phyloP scores from a whole-genome alignment of 2,797 vertebrate genomes.

The Sebastes vulpes region DNA sequence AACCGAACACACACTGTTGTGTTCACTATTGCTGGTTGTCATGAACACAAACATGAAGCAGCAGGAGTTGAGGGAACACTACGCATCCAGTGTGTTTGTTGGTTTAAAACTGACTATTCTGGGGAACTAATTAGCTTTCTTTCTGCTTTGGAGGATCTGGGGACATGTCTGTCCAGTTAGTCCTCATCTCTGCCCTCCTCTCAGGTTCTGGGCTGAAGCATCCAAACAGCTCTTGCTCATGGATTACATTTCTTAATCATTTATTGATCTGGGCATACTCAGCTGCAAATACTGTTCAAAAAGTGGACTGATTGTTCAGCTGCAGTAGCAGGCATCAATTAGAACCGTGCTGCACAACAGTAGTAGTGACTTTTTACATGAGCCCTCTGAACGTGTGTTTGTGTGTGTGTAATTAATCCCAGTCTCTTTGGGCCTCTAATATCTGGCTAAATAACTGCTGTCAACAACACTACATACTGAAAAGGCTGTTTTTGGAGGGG shows the following conservation, averaged over 20 bases:
- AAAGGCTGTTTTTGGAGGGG: background rate
- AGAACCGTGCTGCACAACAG: background rate
- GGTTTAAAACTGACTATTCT: too few species aligned
- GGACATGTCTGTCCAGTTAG: background rate
- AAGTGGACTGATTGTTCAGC: background rate
- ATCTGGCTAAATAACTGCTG: conserved; percentile 34
- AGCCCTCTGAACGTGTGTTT: background rate
- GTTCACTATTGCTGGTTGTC: background rate
- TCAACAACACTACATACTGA: conserved; percentile 16
- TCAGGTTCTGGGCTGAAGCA: background rate
- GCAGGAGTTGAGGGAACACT: too few species aligned
- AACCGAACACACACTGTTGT: background rate
- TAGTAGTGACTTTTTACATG: background rate
- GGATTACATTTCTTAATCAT: conserved; percentile 9
- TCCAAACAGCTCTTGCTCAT: background rate
- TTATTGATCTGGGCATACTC: conserved; percentile 22
- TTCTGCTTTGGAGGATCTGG: background rate
- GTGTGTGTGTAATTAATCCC: conserved; percentile 35
- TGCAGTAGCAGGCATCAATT: conserved; percentile 9
- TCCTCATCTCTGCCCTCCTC: background rate
- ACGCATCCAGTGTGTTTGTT: too few species aligned
- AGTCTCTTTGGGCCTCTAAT: conserved; percentile 19
- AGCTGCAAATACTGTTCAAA: conserved; percentile 28
- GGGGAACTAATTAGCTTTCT: background rate
- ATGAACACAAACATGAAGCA: background rate